Conservation (phyloP, 2,797 vertebrate genomes). For the Labroides dimidiatus region DNA sequence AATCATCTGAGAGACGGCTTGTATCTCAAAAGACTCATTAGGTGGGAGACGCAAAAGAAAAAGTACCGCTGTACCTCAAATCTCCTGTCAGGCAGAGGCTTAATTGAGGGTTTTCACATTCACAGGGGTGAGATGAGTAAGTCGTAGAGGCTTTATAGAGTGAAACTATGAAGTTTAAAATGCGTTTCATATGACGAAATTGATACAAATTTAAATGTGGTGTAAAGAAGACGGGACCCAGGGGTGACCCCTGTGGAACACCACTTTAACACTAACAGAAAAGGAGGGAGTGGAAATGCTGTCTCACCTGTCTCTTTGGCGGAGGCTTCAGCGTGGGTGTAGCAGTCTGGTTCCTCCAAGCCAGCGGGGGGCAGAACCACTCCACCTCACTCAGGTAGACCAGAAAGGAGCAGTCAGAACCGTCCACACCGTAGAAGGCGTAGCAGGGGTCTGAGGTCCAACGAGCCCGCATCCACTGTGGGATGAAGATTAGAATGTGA, state of each 20-base stretch:
- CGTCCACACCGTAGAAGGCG: constrained; percentile 94
- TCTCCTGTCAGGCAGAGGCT: too few relatives aligned
- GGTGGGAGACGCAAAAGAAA: too few relatives aligned
- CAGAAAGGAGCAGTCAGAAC: constrained; percentile 97
- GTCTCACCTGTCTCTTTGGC: constrained; percentile 86
- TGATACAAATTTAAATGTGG: too few relatives aligned
- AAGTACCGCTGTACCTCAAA: too few relatives aligned
- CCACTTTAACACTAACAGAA: not conserved
- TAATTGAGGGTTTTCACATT: too few relatives aligned
- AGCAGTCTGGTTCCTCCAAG: constrained; percentile 90
- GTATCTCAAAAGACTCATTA: too few relatives aligned
- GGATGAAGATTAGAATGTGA: constrained; percentile 15
- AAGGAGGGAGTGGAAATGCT: too few relatives aligned
- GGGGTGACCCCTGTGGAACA: not conserved
- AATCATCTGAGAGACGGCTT: too few relatives aligned
- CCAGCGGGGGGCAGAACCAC: constrained; percentile 94
- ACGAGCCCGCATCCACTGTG: constrained; percentile 93
- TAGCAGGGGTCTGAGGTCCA: constrained; percentile 99
- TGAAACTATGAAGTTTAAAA: too few relatives aligned
- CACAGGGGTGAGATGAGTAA: too few relatives aligned
- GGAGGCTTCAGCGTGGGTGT: constrained; percentile 77
- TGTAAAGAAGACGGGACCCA: not conserved
- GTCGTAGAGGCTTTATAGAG: too few relatives aligned
- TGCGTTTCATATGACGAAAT: too few relatives aligned
- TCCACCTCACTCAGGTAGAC: constrained; percentile 97